Evolutionary conservation across 2,113 vertebrate species (phyloP).

Genomic region (Mus spicilegus): DNA sequence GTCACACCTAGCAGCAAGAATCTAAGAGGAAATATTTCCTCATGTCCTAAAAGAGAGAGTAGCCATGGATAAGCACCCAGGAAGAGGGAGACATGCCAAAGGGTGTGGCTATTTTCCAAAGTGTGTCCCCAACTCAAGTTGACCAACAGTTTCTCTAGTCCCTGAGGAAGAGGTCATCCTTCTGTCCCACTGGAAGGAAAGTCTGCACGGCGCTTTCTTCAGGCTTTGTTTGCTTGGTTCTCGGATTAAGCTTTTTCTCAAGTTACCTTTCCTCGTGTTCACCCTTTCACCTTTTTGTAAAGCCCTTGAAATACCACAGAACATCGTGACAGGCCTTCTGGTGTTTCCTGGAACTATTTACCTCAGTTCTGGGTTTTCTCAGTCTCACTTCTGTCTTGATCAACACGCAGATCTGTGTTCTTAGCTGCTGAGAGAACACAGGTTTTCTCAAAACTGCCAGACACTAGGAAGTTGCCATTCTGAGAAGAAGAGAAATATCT

Average conservation of each 20-base stretch:
- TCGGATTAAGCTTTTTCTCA: constrained; percentile 30
- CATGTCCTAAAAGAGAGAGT: background rate
- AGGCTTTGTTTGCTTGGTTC: constrained; percentile 38
- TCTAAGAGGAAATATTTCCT: background rate
- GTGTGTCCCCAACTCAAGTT: background rate
- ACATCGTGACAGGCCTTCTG: constrained; percentile 52
- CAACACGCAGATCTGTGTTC: constrained; percentile 68
- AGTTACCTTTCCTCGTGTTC: constrained; percentile 55
- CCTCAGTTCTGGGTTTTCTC: constrained; percentile 77
- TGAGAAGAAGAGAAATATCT: constrained; percentile 55
- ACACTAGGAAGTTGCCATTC: constrained; percentile 64
- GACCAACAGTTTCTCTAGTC: background rate
- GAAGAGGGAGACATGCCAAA: background rate
- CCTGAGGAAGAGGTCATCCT: background rate
- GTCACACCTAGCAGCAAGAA: background rate
- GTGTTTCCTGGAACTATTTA: constrained; percentile 79
- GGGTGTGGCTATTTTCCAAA: background rate
- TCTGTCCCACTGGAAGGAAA: background rate
- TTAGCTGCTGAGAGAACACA: constrained; percentile 65
- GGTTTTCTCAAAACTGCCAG: constrained; percentile 67
- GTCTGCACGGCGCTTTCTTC: constrained; percentile 11
- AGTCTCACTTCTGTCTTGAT: constrained; percentile 69
- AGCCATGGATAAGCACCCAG: background rate
- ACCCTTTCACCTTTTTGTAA: constrained; percentile 75
- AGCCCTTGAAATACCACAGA: constrained; percentile 76